Conservation (phyloP, 2,888 invertebrate genomes). For the Empis livida region DNA sequence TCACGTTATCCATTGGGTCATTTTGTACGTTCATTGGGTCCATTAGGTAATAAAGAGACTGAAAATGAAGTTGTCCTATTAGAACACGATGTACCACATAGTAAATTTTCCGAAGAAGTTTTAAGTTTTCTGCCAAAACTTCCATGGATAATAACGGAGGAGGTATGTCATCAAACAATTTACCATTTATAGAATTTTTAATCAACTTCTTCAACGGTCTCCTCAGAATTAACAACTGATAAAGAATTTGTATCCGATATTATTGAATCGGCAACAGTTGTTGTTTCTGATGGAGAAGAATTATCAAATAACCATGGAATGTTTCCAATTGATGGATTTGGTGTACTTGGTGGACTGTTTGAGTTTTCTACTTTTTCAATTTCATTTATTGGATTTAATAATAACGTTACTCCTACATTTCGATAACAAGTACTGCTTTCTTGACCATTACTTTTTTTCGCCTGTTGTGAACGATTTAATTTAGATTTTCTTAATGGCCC, state of each 20-base stretch:
- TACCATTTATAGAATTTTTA: background rate
- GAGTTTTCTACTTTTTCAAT: conserved; percentile 2
- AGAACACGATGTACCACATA: conserved; percentile 95
- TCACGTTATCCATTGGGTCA: conserved; percentile 92
- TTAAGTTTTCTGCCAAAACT: conserved; percentile 77
- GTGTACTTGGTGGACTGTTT: conserved; percentile 1
- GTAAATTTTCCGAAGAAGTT: conserved; percentile 88
- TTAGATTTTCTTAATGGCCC: too few species aligned
- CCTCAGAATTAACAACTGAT: too few species aligned
- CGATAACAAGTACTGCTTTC: too few species aligned
- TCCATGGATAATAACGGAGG: conserved; percentile 79
- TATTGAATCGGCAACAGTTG: conserved; percentile 1
- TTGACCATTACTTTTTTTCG: too few species aligned
- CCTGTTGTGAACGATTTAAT: too few species aligned
- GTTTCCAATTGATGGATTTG: conserved; percentile 6
- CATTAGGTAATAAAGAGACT: conserved; percentile 84
- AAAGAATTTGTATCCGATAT: conserved; percentile 5
- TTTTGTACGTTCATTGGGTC: conserved; percentile 85
- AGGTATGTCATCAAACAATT: conserved; percentile 39
- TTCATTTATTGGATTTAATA: conserved; percentile 7
- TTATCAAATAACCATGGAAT: conserved; percentile 5
- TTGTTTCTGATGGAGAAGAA: conserved; percentile 3
- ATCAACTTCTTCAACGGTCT: too few species aligned
- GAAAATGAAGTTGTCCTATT: conserved; percentile 93
- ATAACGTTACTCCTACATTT: conserved; percentile 6